Conservation (phyloP, 2,888 invertebrate genomes). For the Strigamia maritima region DNA sequence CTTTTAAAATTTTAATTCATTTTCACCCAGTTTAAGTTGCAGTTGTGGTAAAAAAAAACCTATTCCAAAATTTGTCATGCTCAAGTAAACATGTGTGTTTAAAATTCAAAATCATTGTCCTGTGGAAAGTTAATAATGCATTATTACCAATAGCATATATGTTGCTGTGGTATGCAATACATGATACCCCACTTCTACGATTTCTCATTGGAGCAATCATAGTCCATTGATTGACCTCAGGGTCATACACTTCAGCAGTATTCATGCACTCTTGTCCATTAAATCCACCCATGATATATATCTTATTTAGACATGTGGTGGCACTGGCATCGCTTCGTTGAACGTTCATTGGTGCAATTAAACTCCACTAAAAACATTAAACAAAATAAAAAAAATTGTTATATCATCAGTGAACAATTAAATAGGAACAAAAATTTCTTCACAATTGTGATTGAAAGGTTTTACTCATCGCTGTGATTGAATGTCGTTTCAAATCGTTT, state of each 20-base stretch:
- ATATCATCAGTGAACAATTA: neutral
- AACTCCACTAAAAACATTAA: constrained; percentile 61
- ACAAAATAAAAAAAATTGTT: neutral
- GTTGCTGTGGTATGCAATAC: constrained; percentile 77
- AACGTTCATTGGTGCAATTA: constrained; percentile 81
- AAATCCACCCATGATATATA: constrained; percentile 82
- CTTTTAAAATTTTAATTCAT: no score
- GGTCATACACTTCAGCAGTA: constrained; percentile 76
- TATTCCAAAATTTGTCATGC: no score
- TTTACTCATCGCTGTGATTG: no score
- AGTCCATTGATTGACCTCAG: constrained; percentile 76
- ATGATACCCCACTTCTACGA: constrained; percentile 84
- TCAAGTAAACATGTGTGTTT: no score
- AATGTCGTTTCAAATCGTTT: no score
- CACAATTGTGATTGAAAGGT: no score
- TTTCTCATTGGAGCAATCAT: constrained; percentile 78
- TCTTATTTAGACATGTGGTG: constrained; percentile 74
- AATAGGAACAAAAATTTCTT: no score
- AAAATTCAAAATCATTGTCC: neutral
- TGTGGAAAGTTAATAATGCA: no score
- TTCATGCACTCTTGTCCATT: constrained; percentile 87
- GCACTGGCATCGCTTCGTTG: constrained; percentile 88
- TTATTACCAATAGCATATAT: constrained; percentile 60
- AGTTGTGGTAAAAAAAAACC: no score
- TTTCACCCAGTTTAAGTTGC: no score